Base-by-base conservation (phyloP, 2,113 vertebrate species). In the Oncorhynchus keta region DNA sequence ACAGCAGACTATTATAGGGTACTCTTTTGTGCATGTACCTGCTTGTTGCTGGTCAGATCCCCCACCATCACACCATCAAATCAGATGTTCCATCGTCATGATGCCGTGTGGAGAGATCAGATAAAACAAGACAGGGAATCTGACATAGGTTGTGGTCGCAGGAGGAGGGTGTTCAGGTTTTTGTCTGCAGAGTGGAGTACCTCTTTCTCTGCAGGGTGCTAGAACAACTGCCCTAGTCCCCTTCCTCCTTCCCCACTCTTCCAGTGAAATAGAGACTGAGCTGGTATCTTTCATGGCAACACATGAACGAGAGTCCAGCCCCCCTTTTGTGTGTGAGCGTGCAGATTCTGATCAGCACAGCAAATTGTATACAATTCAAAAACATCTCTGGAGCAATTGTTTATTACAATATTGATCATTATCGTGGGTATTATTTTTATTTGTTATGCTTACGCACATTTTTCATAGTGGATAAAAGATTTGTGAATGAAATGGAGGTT, bases 11-110 rank as follows among this genome's bases (percentile, higher is more conserved):
- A 78, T 83, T 86, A 70, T 89, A 28, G 88, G 90, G 88, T 92
- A 91, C 88, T 87, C 81, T 86, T 90, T 82, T 84, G 85, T 93
- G 88, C 89, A 92, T 92, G 90, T 90, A 88, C 85, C 84, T 30
- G 86, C 75, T 87, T 74, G 84, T 76, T 86, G 90, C 85, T 91
- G 89, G 90, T 82, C 78, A 75, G 82, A 75, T 16, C 14, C 9
- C 13, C 69, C 83, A 81, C 83, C n/a, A 45, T 2, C 83, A 89
- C 76, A 88, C 65, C 55, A 51, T 59, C 73, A 66, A 79, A 75
- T 12, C 20, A 65, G 62, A 65, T 26, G 24, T 26, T 65, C 61
- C n/a, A 16, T 64, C 26, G 61, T 64, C 61, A n/a, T 9, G 24
- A n/a, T 26, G 61, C 7, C 1, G 3, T 64, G 61, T 12, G 9